These are phyloP conservation scores for Paramuricea clavata DNA, from an alignment of 92 coral and sea anemone genomes.

Conservation along the genomic window DNA sequence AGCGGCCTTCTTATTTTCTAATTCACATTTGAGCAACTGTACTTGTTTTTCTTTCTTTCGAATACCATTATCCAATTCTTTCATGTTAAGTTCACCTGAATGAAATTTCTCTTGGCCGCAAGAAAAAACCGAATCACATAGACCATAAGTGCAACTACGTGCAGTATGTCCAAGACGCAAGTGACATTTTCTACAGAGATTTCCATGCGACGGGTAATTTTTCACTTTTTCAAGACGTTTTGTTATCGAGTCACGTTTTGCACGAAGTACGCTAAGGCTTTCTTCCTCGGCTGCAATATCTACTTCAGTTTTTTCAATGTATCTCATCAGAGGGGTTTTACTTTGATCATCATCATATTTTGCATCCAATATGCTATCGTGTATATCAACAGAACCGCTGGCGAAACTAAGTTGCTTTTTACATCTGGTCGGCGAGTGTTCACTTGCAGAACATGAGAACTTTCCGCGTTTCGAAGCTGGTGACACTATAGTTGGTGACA, in stretches of 20 bases:
- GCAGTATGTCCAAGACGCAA: constrained; percentile 43
- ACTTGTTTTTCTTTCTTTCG: constrained; percentile 20
- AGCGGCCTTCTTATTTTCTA: constrained; percentile 25
- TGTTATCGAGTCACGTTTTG: neutral
- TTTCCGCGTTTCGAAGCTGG: too few species aligned
- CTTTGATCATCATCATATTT: too few species aligned
- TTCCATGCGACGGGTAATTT: constrained; percentile 23
- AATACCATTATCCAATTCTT: constrained; percentile 12
- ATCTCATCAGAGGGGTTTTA: too few species aligned
- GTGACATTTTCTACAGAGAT: constrained; percentile 37
- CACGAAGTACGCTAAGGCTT: neutral
- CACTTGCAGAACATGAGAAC: too few species aligned
- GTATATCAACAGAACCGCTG: too few species aligned
- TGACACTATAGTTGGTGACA: too few species aligned
- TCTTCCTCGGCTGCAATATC: too few species aligned
- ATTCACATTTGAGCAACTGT: neutral
- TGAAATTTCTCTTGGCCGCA: constrained; percentile 38
- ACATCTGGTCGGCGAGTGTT: too few species aligned
- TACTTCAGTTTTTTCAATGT: too few species aligned
- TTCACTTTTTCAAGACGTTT: constrained; percentile 1
- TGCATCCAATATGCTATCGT: too few species aligned
- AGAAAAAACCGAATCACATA: constrained; percentile 24
- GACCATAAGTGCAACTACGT: constrained; percentile 19
- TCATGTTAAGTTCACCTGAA: constrained; percentile 27
- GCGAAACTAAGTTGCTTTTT: too few species aligned